Evolutionary conservation across 2,113 vertebrate species (phyloP), one percentile per base, ranked within the genome.

Genomic region (Sylvicapra grimmia): DNA sequence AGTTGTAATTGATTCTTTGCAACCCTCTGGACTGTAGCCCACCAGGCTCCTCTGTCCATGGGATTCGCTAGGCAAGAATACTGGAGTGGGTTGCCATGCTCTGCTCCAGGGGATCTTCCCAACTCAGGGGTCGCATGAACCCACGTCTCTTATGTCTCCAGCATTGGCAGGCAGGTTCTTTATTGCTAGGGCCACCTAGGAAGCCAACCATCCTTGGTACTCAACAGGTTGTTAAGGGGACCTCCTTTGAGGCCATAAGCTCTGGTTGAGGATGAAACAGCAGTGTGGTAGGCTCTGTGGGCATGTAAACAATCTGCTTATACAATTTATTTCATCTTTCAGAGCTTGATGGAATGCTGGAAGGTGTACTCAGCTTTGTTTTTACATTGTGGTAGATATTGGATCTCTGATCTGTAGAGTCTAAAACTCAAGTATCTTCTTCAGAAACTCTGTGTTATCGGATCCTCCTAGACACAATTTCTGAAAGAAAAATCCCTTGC

Each of bases 401-500:
- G 44, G 36, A 75, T 86, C 56, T 16, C 23, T 92, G 53, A 61
- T 56, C 49, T 82, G 49, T 9, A 59, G 23, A 82, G 63, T n/a
- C 56, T 90, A 94, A 92, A 59, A 84, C 53, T 94, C 23, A 56
- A 82, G 6, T 54, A 56, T 63, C n/a, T 54, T 91, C 56, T 90
- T 77, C 56, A 58, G 90, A 44, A 68, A 88, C n/a, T 54, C 33
- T 83, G 15, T 54, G 40, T 53, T 92, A 54, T 58, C 53, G 68
- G 29, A 94, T 79, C 58, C 29, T 79, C n/a, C 53, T 68, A 80
- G 13, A 65, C 7, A 90, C 27, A 40, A n/a, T 94, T 96, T 56
- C 86, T 85, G 56, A 93, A 96, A 92, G 63, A 29, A 80, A 86
- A 44, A 94, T 51, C 44, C 56, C 65, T 90, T 86, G 9, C 33